Evolutionary conservation across 2,113 vertebrate species (phyloP).

Genomic region (Hymenochirus boettgeri): DNA sequence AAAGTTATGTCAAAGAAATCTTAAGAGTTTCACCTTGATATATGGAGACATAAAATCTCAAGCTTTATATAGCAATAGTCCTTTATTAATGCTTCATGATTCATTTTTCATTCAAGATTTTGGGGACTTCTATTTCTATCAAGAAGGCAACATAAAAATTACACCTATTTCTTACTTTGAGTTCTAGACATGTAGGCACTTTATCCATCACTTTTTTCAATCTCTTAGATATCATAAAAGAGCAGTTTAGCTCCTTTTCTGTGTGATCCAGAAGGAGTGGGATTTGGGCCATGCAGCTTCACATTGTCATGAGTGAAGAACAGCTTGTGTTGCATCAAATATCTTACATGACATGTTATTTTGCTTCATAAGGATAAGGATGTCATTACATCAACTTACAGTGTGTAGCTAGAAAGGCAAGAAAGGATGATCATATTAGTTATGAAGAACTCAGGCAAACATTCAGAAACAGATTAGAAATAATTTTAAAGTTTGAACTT

Average conservation of each 20-base stretch:
- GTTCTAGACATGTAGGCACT: slow-evolving; percentile 32
- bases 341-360: no score
- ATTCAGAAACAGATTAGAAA: no score
- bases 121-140: slow-evolving; percentile 4
- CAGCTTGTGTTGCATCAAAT: no score
- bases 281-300: slow-evolving; percentile 26
- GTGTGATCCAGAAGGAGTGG: background rate
- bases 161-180: slow-evolving; percentile 20
- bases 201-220: slow-evolving; percentile 27
- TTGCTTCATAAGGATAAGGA: no score
- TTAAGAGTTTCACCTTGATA: slow-evolving; percentile 56
- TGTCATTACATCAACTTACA: no score
- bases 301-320: background rate
- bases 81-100: slow-evolving; percentile 53
- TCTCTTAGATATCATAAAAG: slow-evolving; percentile 24
- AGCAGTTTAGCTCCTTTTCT: slow-evolving; percentile 17
- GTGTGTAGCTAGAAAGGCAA: no score
- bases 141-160: slow-evolving; percentile 24
- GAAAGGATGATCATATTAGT: no score
- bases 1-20: slow-evolving; percentile 55
- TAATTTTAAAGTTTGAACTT: no score
- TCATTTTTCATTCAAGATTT: slow-evolving; percentile 52
- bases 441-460: no score
- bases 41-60: slow-evolving; percentile 56
- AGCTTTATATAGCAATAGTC: slow-evolving; percentile 53